Evolutionary conservation across 2,888 invertebrate genomes (phyloP).

Genomic region (Cerastoderma edule): DNA sequence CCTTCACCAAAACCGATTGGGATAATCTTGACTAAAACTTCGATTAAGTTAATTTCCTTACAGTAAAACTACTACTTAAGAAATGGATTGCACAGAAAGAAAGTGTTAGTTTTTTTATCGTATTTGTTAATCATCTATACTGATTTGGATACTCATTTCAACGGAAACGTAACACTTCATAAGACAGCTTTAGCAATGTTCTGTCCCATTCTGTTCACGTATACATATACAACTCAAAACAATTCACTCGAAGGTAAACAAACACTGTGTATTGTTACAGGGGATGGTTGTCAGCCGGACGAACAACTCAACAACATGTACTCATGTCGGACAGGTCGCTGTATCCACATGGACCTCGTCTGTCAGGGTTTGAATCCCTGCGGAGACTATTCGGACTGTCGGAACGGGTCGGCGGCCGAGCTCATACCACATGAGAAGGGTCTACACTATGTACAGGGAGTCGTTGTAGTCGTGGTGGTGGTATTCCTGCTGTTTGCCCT

Average conservation of each 20-base stretch:
- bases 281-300: slow-evolving; percentile 28
- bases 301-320: slow-evolving; percentile 39
- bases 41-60: too few relatives aligned
- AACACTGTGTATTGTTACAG: too few relatives aligned
- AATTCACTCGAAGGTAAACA: not conserved
- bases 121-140: not conserved
- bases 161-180: not conserved
- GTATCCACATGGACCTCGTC: slow-evolving; percentile 41
- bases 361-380: slow-evolving; percentile 49
- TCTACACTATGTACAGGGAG: slow-evolving; percentile 27
- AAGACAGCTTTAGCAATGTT: too few relatives aligned
- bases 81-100: too few relatives aligned
- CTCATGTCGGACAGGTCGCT: slow-evolving; percentile 46
- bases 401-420: slow-evolving; percentile 21
- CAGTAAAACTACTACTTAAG: too few relatives aligned
- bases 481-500: slow-evolving; percentile 46
- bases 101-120: not conserved
- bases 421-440: slow-evolving; percentile 3
- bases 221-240: too few relatives aligned
- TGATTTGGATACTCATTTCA: not conserved
- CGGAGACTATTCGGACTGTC: slow-evolving; percentile 43
- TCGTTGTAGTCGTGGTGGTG: slow-evolving; percentile 30
- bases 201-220: too few relatives aligned
- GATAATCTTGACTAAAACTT: too few relatives aligned
- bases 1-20: too few relatives aligned